Evolutionary conservation across 2,797 vertebrate species (phyloP).

Genomic region (Aviceda cuculoides): DNA sequence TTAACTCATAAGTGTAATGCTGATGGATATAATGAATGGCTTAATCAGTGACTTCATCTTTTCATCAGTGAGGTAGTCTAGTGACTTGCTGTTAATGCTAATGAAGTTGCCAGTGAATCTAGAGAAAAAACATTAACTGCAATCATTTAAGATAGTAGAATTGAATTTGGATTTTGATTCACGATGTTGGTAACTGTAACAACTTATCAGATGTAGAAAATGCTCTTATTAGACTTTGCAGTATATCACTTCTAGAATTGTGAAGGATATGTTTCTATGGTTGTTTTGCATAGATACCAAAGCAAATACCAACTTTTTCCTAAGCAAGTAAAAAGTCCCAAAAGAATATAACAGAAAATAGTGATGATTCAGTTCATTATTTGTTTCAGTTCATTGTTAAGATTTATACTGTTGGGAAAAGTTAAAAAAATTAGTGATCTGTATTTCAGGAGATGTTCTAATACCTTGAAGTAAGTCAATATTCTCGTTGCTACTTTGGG

Average conservation of each 20-base stretch:
- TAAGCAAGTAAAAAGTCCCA: background rate
- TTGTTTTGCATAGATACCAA: background rate
- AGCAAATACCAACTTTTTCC: background rate
- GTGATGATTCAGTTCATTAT: background rate
- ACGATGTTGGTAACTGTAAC: background rate
- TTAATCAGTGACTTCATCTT: slow-evolving; percentile 9
- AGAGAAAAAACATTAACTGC: background rate
- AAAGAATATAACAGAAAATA: background rate
- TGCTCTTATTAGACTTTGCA: background rate
- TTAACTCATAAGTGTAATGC: slow-evolving; percentile 10
- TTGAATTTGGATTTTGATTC: background rate
- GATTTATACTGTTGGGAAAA: background rate
- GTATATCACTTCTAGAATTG: background rate
- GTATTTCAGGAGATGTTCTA: background rate
- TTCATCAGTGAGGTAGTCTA: background rate
- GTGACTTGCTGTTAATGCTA: background rate
- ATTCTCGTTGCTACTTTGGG: background rate
- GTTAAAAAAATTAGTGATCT: background rate
- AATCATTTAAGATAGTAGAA: background rate
- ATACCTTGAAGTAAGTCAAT: background rate
- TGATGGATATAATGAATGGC: background rate
- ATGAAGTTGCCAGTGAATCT: background rate
- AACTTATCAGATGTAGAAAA: background rate
- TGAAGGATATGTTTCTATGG: background rate
- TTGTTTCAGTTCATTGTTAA: background rate